These are phyloP conservation scores for Acronicta aceris DNA, from an alignment of 2,888 invertebrate genomes.

Conservation along the genomic window DNA sequence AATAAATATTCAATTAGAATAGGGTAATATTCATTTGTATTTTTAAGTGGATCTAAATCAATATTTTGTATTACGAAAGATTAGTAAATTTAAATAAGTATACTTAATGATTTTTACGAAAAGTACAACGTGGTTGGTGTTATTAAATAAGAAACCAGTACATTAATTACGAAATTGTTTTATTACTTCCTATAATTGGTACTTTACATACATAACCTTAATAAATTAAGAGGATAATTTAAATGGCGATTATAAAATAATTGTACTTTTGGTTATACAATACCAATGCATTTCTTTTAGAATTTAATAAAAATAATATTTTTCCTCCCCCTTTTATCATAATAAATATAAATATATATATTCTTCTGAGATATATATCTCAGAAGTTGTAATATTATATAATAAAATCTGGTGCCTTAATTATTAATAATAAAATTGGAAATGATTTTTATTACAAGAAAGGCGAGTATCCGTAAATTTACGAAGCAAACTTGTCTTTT, in stretches of 20 bases:
- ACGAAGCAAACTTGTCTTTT: neutral
- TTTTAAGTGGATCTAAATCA: conserved; percentile 13
- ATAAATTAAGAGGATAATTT: conserved; percentile 30
- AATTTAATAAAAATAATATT: conserved; percentile 33
- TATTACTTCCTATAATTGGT: conserved; percentile 24
- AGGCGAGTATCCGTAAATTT: neutral
- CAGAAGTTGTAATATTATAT: neutral
- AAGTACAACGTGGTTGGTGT: conserved; percentile 49
- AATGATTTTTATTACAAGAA: too few relatives aligned
- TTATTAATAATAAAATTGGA: too few relatives aligned
- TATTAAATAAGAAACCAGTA: conserved; percentile 36
- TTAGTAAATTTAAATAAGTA: conserved; percentile 8
- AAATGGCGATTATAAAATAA: conserved; percentile 12
- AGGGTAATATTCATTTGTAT: neutral
- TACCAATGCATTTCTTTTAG: conserved; percentile 2
- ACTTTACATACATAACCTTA: conserved; percentile 8
- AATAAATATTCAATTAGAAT: conserved; percentile 23
- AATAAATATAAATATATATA: neutral
- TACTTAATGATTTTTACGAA: conserved; percentile 12
- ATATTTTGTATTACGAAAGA: neutral
- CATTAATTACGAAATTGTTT: conserved; percentile 33
- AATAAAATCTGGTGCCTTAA: too few relatives aligned
- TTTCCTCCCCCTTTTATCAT: neutral
- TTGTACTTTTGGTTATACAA: conserved; percentile 1
- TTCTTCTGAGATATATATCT: conserved; percentile 8